phyloP scores from a whole-genome alignment of 2,797 vertebrate species.

The Tinamus major region DNA sequence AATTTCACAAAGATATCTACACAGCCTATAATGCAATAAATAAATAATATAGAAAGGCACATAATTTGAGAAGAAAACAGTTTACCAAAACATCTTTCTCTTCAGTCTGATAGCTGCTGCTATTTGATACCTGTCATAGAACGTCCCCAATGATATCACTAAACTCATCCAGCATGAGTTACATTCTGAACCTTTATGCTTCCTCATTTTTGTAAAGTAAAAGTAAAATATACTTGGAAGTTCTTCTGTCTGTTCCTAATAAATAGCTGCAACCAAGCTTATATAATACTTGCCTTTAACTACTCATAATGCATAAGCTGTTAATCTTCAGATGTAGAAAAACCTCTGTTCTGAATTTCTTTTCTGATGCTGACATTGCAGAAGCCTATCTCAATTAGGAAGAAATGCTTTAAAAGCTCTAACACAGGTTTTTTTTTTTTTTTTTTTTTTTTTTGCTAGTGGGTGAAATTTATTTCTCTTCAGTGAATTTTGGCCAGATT shows the following conservation, averaged over 20 bases:
- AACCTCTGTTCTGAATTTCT: neutral
- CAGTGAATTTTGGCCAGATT: neutral
- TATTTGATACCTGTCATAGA: no score
- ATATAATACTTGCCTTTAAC: neutral
- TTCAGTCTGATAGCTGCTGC: no score
- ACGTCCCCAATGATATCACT: no score
- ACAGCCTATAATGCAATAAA: neutral
- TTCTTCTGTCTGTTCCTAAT: neutral
- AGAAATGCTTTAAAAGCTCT: neutral
- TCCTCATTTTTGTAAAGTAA: neutral
- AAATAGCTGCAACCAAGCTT: neutral
- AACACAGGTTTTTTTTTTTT: neutral
- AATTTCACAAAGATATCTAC: neutral
- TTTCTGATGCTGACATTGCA: neutral
- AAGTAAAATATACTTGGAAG: neutral
- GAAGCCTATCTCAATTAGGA: neutral
- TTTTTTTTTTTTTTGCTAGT: neutral
- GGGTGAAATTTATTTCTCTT: neutral
- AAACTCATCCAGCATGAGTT: neutral
- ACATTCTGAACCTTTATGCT: neutral
- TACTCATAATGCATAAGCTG: neutral
- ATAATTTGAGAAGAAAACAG: no score
- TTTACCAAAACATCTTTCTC: no score
- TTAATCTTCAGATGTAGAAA: neutral
- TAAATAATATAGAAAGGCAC: no score